phyloP scores from a whole-genome alignment of 2,113 vertebrate genomes.

The Pungitius pungitius region DNA sequence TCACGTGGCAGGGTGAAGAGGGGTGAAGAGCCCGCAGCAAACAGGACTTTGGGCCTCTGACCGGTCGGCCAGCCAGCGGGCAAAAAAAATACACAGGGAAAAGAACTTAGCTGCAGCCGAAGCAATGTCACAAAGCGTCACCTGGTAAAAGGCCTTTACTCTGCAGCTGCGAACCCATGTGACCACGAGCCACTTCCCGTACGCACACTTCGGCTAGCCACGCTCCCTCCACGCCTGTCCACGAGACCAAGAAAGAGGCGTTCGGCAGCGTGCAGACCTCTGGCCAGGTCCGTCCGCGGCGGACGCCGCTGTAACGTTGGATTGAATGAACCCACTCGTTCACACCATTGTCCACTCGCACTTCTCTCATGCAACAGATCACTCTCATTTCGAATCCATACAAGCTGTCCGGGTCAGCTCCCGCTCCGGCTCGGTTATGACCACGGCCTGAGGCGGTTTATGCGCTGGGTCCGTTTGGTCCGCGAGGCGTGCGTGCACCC shows the following conservation, averaged over 20 bases:
- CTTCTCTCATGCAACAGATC: background rate
- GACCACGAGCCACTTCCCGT: too few species aligned
- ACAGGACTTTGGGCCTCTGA: constrained; percentile 19
- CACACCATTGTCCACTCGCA: background rate
- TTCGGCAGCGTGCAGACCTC: background rate
- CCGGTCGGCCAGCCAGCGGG: constrained; percentile 8
- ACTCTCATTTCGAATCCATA: too few species aligned
- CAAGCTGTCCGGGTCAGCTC: too few species aligned
- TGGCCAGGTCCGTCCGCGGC: background rate
- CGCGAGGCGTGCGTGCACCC: too few species aligned
- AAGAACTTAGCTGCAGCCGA: constrained; percentile 1
- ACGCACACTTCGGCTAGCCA: background rate
- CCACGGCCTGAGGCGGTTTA: too few species aligned
- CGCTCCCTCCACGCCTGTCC: background rate
- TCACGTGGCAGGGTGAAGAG: constrained; percentile 34
- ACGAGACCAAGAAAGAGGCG: background rate
- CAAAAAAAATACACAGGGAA: constrained; percentile 6
- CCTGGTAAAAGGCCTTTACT: constrained; percentile 7
- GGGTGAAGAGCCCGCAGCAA: constrained; percentile 34
- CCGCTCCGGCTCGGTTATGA: too few species aligned
- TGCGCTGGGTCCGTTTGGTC: too few species aligned
- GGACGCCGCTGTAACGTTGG: background rate
- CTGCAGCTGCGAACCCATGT: background rate
- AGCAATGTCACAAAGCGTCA: constrained; percentile 15
- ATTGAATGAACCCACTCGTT: background rate